These are phyloP conservation scores for Cephalopachus bancanus DNA, from an alignment of 2,797 vertebrate species.

Conservation along the genomic window DNA sequence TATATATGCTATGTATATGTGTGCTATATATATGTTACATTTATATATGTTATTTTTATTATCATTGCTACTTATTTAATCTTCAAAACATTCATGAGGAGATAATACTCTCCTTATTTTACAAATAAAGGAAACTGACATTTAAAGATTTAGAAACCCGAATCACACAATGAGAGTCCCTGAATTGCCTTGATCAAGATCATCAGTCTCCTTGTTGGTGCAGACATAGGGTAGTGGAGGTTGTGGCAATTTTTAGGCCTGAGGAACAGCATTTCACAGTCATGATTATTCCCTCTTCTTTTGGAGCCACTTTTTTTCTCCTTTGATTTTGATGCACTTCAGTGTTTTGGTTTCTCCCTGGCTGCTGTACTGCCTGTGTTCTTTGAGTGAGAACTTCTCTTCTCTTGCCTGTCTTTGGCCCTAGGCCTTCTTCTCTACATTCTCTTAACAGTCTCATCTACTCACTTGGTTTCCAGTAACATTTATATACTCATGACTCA, in stretches of 20 bases:
- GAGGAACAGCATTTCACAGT: slow-evolving; percentile 29
- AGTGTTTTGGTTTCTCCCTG: neutral
- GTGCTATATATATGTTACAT: no score
- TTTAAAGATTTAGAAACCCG: slow-evolving; percentile 31
- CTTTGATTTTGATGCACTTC: neutral
- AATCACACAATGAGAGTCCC: neutral
- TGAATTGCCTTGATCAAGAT: neutral
- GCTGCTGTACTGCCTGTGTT: neutral
- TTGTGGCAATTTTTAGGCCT: neutral
- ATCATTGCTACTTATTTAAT: neutral
- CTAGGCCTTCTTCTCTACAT: neutral
- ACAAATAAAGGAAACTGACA: slow-evolving; percentile 19
- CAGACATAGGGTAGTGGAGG: neutral
- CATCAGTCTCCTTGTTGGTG: neutral
- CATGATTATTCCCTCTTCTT: neutral
- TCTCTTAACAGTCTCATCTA: neutral
- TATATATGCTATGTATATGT: no score
- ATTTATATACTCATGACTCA: neutral
- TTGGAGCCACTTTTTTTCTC: neutral
- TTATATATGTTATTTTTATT: neutral
- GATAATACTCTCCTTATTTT: neutral
- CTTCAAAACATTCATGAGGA: neutral
- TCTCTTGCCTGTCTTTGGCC: neutral
- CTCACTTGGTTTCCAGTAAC: neutral
- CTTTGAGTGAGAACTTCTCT: neutral